phyloP scores from a whole-genome alignment of 2,113 vertebrate species.

The Festucalex cinctus region DNA sequence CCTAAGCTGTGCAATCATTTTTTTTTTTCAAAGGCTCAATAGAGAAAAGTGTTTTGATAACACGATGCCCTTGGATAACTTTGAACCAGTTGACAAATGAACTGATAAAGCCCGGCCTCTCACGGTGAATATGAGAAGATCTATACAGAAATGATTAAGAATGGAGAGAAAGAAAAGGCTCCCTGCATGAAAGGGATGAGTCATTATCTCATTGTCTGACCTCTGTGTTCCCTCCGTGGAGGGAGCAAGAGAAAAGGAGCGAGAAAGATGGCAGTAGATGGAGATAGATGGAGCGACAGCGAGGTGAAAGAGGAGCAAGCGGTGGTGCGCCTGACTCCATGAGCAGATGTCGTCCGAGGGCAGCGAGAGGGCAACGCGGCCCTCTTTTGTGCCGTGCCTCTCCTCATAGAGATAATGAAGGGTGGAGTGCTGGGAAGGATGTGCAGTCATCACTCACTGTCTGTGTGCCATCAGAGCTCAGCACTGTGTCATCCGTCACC shows the following conservation, averaged over 20 bases:
- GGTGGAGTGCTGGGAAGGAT: conserved; percentile 83
- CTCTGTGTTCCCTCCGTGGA: conserved; percentile 57
- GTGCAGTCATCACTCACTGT: conserved; percentile 85
- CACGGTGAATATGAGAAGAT: conserved; percentile 63
- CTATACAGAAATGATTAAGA: conserved; percentile 64
- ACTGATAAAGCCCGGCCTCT: conserved; percentile 31
- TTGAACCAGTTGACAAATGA: conserved; percentile 21
- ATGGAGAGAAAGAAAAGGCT: conserved; percentile 20
- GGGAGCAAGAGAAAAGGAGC: conserved; percentile 55
- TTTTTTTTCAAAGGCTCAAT: conserved; percentile 33
- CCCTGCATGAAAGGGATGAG: conserved; percentile 54
- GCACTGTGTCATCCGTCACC: conserved; percentile 91
- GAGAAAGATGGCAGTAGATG: conserved; percentile 67
- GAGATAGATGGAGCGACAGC: conserved; percentile 69
- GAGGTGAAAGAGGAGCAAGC: conserved; percentile 65
- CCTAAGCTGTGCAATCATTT: conserved; percentile 9
- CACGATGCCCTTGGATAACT: conserved; percentile 5
- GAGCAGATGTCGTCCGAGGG: conserved; percentile 74
- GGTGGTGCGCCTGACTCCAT: conserved; percentile 52
- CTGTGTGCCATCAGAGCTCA: conserved; percentile 88
- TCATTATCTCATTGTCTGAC: conserved; percentile 73
- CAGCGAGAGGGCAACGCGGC: conserved; percentile 70
- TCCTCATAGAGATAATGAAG: conserved; percentile 87
- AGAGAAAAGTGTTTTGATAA: conserved; percentile 10
- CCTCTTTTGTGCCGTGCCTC: conserved; percentile 66